Base-by-base conservation (phyloP, 2,888 invertebrate genomes). In the Creontiades dilutus region DNA sequence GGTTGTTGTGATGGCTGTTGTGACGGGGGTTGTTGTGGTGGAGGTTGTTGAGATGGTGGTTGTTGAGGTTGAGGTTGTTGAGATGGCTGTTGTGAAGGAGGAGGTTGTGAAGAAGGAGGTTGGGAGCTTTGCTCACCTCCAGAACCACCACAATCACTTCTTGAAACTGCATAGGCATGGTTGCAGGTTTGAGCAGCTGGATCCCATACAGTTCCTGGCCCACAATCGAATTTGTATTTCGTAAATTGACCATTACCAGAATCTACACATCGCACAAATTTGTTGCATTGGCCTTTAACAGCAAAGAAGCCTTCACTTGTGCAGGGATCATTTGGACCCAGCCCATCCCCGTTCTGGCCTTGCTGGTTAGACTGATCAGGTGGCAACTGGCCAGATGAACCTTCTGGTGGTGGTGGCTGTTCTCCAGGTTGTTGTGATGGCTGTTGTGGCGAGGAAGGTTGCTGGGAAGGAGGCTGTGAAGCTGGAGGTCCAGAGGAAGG, bases 191-290 rank as follows among this genome's bases (percentile, higher is more conserved):
- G 94, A 87, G 94, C 93, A n/a, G 94, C 94, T 92, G 95, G 94
- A 92, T 96, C 95, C 96, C 96, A 96, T n/a, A 95, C 94, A 0
- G 96, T 96, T 55, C 95, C 96, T 90, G 94, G 94, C 0, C 95
- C 95, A 92, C 96, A 96, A 86, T 94, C 93, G 92, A 96, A 96
- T 84, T 95, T 95, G 92, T 94, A 94, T 92, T 94, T 94, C 7
- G 93, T 94, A 91, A 92, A 94, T 37, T 93, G 93, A 23, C 93
- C 93, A 89, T 94, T 94, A 0, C 94, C 94, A 90, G 94, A 94
- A 84, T 93, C 93, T 19, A 94, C 95, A 92, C 96, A 96, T 68
- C 96, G 94, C 92, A 96, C 95, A 93, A 96, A 96, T 92, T 95
- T 95, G 47, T 94, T 94, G 92, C 96, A 96, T 90, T 94, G 92